phyloP scores from a whole-genome alignment of 1,140 invertebrate species.

The Bombus fervidus region DNA sequence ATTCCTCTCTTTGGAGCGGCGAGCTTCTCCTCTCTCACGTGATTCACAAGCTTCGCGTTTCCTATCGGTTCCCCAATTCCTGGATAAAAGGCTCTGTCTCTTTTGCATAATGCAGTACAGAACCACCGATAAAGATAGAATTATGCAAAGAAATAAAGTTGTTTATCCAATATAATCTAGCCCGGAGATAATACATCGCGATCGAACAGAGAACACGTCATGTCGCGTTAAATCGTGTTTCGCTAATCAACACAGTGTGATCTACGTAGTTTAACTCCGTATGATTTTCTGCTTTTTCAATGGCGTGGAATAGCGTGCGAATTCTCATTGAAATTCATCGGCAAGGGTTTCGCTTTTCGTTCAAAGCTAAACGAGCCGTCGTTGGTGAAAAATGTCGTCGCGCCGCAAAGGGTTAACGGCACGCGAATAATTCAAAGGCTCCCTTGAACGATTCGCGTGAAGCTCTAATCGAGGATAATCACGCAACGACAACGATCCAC shows the following conservation, averaged over 20 bases:
- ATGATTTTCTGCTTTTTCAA: neutral
- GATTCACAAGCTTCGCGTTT: neutral
- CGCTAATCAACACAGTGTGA: neutral
- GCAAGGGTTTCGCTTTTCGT: neutral
- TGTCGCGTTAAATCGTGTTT: neutral
- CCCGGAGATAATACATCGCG: neutral
- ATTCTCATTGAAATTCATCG: neutral
- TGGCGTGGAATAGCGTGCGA: neutral
- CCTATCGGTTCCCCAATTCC: neutral
- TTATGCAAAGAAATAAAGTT: neutral
- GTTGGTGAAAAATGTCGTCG: neutral
- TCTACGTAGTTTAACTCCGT: no score
- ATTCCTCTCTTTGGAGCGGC: no score
- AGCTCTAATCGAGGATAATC: neutral
- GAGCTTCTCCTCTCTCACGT: neutral
- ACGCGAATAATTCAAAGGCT: neutral
- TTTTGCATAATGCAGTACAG: neutral
- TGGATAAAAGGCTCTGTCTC: neutral
- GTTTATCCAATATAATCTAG: neutral
- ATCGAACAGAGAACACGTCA: neutral
- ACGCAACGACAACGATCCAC: neutral
- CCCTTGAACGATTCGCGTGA: neutral
- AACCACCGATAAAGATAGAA: neutral
- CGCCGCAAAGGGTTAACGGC: constrained; percentile 17
- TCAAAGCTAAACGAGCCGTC: neutral